Conservation (phyloP, 2,113 vertebrate genomes). For the Oncorhynchus mykiss region DNA sequence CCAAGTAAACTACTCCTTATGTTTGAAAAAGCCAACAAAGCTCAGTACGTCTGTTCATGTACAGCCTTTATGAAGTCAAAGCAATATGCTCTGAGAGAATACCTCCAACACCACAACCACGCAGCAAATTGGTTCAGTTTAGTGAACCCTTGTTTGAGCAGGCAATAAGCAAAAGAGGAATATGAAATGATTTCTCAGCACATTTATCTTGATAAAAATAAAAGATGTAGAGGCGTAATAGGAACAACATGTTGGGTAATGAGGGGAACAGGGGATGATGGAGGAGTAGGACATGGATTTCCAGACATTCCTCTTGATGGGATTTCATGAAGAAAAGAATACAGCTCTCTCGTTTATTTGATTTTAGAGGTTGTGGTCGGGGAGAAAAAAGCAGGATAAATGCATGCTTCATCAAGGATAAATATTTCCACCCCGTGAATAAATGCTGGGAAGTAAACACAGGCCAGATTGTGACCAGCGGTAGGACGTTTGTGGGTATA, state of each 20-base stretch:
- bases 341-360: constrained; percentile 70
- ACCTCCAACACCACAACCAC: constrained; percentile 52
- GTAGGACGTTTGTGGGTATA: constrained; percentile 64
- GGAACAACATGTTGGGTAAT: constrained; percentile 68
- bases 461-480: constrained; percentile 70
- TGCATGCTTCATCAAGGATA: constrained; percentile 73
- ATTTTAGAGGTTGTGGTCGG: constrained; percentile 69
- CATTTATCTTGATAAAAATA: constrained; percentile 66
- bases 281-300: constrained; percentile 64
- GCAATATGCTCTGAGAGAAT: background rate
- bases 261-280: constrained; percentile 55
- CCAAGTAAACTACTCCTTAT: constrained; percentile 60
- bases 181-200: constrained; percentile 66
- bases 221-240: constrained; percentile 65
- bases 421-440: constrained; percentile 72
- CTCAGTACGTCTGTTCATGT: constrained; percentile 34
- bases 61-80: constrained; percentile 35
- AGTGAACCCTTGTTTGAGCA: constrained; percentile 60
- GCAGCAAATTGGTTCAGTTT: constrained; percentile 66
- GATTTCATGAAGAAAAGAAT: constrained; percentile 65
- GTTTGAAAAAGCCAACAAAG: constrained; percentile 31
- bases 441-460: constrained; percentile 69
- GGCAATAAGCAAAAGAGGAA: constrained; percentile 53
- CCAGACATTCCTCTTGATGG: constrained; percentile 68
- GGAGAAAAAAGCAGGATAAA: constrained; percentile 62